phyloP scores from a whole-genome alignment of 2,113 vertebrate species.

The Hippolais icterina region DNA sequence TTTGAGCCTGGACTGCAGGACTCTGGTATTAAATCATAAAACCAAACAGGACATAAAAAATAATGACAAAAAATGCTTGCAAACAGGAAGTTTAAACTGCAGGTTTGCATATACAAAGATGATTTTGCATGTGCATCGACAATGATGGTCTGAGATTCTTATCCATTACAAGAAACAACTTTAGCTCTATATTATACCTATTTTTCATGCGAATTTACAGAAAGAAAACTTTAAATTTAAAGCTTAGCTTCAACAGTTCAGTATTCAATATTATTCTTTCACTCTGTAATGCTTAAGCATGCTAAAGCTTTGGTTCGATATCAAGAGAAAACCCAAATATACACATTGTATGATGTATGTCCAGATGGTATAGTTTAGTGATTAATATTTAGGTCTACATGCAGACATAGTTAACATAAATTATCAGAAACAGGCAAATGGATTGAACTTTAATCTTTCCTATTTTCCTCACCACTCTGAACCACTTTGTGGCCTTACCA shows the following conservation, averaged over 20 bases:
- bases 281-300: not conserved
- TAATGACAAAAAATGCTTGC: not conserved
- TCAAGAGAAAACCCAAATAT: not conserved
- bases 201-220: not conserved
- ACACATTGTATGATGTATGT: not conserved
- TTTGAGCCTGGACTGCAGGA: not conserved
- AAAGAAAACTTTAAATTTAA: not conserved
- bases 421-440: conserved; percentile 23
- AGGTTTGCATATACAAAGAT: not conserved
- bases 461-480: not conserved
- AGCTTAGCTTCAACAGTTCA: not conserved
- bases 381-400: conserved; percentile 34
- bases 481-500: not conserved
- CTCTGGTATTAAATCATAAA: not conserved
- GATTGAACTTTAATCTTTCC: conserved; percentile 17
- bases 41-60: not conserved
- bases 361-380: conserved; percentile 24
- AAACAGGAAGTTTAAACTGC: not conserved
- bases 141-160: not conserved
- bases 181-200: not conserved
- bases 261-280: not conserved
- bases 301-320: not conserved
- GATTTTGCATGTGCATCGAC: not conserved
- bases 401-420: conserved; percentile 9
- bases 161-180: not conserved